phyloP scores from a whole-genome alignment of 1,140 invertebrate genomes.

The Drosophila oshimai region DNA sequence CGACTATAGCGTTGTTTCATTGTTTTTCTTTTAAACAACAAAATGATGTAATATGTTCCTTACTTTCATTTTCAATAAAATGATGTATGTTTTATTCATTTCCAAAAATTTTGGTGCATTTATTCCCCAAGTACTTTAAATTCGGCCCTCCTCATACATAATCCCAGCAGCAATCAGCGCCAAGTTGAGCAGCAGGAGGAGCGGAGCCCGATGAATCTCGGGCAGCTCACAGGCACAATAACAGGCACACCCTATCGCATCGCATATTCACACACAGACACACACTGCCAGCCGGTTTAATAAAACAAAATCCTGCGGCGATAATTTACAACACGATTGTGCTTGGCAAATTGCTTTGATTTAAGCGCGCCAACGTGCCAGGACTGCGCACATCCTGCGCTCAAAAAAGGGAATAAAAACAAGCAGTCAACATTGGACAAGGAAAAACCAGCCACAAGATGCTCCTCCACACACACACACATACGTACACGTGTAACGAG shows the following conservation, averaged over 20 bases:
- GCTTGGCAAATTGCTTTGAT: conserved; percentile 78
- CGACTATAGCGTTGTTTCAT: too few relatives aligned
- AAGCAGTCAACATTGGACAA: conserved; percentile 71
- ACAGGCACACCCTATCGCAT: conserved; percentile 7
- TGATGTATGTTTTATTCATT: not conserved
- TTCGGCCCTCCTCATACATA: conserved; percentile 5
- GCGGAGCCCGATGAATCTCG: conserved; percentile 32
- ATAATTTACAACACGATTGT: conserved; percentile 78
- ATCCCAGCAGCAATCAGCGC: conserved; percentile 39
- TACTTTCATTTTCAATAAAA: not conserved
- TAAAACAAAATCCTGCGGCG: conserved; percentile 79
- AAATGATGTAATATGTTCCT: too few relatives aligned
- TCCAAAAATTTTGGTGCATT: not conserved
- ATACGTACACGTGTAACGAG: not conserved
- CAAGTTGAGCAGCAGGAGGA: not conserved
- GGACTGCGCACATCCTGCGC: conserved; percentile 45
- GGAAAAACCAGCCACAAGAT: conserved; percentile 71
- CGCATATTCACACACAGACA: conserved; percentile 42
- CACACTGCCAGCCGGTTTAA: conserved; percentile 56
- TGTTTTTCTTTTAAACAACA: not conserved
- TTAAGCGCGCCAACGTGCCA: conserved; percentile 78
- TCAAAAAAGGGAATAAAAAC: conserved; percentile 69
- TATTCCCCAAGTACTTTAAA: conserved; percentile 25
- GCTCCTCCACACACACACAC: conserved; percentile 35
- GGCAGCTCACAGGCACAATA: conserved; percentile 12